These are phyloP conservation scores for Drosophila leonis DNA, from an alignment of 2,888 invertebrate species.

Conservation along the genomic window DNA sequence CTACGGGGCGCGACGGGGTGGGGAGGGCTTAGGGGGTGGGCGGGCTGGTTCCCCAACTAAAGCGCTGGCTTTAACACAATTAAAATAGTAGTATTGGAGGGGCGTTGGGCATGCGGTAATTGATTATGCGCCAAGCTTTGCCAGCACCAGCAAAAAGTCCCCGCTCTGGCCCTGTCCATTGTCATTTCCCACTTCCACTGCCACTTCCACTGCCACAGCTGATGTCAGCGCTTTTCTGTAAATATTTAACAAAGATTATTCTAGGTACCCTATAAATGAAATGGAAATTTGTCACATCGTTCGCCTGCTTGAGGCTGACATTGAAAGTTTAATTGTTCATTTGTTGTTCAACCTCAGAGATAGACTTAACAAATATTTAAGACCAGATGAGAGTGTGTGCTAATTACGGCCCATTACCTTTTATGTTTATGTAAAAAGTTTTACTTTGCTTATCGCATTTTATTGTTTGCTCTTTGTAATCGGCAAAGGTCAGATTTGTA, in stretches of 20 bases:
- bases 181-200: background rate
- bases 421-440: background rate
- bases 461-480: background rate
- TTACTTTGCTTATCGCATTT: background rate
- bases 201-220: background rate
- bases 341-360: slow-evolving; percentile 3
- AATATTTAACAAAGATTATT: slow-evolving; percentile 31
- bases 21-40: background rate
- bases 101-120: slow-evolving; percentile 23
- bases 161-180: background rate
- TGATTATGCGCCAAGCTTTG: slow-evolving; percentile 39
- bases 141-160: background rate
- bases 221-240: slow-evolving; percentile 43
- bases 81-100: slow-evolving; percentile 33
- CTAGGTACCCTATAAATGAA: slow-evolving; percentile 18
- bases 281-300: slow-evolving; percentile 35
- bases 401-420: slow-evolving; percentile 10
- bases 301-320: slow-evolving; percentile 29
- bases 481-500: background rate
- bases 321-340: slow-evolving; percentile 33
- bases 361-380: slow-evolving; percentile 6
- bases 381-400: background rate
- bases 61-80: slow-evolving; percentile 38
- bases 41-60: background rate
- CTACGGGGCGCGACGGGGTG: too few relatives aligned